Conservation (phyloP, 2,888 invertebrate genomes). For the Metacarcinus magister region DNA sequence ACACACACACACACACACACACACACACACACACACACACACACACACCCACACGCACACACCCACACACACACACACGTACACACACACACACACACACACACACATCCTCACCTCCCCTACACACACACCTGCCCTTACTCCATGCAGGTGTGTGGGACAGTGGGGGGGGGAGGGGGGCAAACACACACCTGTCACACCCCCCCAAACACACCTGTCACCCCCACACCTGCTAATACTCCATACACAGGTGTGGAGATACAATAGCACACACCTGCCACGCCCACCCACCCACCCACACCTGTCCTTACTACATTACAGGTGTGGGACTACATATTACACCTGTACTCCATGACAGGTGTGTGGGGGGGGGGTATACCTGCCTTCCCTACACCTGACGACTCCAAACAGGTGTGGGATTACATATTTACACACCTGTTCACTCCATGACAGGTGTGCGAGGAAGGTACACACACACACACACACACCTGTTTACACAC, state of each 20-base stretch:
- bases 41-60: not conserved
- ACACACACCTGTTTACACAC: not conserved
- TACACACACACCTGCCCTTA: slow-evolving; percentile 44
- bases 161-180: not conserved
- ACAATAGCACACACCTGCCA: not conserved
- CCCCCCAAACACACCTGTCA: not conserved
- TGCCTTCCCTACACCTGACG: not conserved
- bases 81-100: not conserved
- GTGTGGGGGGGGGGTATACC: not conserved
- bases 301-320: not conserved
- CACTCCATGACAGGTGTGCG: not conserved
- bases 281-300: not conserved
- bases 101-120: not conserved
- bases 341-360: not conserved
- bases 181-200: not conserved
- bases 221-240: not conserved
- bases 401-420: no score
- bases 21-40: not conserved
- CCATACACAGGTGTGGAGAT: not conserved
- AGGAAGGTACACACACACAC: not conserved
- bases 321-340: not conserved
- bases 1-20: not conserved
- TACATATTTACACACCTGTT: not conserved
- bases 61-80: not conserved
- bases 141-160: not conserved